phyloP scores from a whole-genome alignment of 2,888 invertebrate genomes.

The Leptopilina syphax region DNA sequence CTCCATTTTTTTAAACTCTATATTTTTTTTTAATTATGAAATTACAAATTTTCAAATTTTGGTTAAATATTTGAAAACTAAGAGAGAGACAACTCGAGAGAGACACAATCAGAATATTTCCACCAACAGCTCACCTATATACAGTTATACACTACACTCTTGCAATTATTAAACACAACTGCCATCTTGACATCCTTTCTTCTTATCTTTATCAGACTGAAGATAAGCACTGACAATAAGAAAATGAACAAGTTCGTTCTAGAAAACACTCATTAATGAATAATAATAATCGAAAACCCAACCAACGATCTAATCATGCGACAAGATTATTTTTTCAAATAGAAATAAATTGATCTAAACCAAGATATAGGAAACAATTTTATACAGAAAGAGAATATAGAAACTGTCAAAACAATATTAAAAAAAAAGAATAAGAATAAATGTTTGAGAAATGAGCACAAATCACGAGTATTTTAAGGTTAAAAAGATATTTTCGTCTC shows the following conservation, averaged over 20 bases:
- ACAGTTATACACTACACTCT: neutral
- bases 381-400: neutral
- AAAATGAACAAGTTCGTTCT: neutral
- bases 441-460: neutral
- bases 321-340: no score
- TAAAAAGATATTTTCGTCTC: neutral
- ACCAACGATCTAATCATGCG: neutral
- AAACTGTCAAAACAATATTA: neutral
- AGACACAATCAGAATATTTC: constrained; percentile 25
- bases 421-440: neutral
- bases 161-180: neutral
- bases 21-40: no score
- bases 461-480: neutral
- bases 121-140: constrained; percentile 10
- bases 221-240: neutral
- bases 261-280: constrained; percentile 7
- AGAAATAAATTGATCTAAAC: neutral
- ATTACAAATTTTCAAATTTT: no score
- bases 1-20: no score
- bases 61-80: no score
- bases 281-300: neutral
- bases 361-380: no score
- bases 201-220: constrained; percentile 27
- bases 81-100: no score
- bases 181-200: constrained; percentile 17